Conservation (phyloP, 2,797 vertebrate species). For the Lacerta viridis region DNA sequence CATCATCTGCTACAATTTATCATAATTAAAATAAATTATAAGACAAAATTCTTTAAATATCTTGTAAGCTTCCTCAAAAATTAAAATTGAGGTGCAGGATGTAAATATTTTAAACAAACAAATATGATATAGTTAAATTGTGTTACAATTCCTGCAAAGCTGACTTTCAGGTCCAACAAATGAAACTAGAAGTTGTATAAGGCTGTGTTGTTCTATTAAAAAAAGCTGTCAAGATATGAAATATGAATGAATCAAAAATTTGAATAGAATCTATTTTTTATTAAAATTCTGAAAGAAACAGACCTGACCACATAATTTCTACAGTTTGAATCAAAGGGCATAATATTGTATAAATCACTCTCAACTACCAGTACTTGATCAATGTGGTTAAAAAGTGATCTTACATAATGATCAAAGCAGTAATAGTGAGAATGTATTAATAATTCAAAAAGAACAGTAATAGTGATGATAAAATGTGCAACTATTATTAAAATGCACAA, state of each 20-base stretch:
- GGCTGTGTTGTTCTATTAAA: too few species aligned
- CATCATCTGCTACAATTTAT: not conserved
- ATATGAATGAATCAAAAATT: not conserved
- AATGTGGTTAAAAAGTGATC: slow-evolving; percentile 1
- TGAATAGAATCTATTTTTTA: slow-evolving; percentile 3
- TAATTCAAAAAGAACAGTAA: not conserved
- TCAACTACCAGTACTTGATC: not conserved
- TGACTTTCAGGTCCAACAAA: not conserved
- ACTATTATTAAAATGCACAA: not conserved
- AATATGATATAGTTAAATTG: not conserved
- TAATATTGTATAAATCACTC: not conserved
- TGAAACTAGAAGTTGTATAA: not conserved
- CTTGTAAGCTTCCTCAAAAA: not conserved
- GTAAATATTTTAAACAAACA: not conserved
- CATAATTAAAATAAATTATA: not conserved
- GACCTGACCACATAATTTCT: not conserved
- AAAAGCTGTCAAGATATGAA: too few species aligned
- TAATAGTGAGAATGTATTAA: too few species aligned
- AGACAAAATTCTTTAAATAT: not conserved
- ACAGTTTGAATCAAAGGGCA: not conserved
- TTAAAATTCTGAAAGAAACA: not conserved
- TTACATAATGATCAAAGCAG: too few species aligned
- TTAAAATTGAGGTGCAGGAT: not conserved
- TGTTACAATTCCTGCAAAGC: not conserved
- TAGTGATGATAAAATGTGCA: not conserved